Conservation (phyloP, 1,140 invertebrate species). For the Pogonognathellus flavescens region DNA sequence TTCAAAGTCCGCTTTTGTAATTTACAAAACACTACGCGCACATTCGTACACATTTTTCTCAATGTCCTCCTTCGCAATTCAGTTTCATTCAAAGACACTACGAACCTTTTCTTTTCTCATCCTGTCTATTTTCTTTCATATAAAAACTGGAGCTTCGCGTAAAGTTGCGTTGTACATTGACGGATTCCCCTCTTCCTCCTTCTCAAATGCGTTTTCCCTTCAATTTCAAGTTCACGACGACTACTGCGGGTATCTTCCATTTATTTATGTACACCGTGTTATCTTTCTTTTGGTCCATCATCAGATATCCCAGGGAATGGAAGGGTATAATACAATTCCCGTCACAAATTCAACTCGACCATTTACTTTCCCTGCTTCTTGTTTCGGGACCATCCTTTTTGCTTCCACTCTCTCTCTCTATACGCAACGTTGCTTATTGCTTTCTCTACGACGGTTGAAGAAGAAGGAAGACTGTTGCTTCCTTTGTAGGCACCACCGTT, state of each 20-base stretch:
- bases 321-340: slow-evolving; percentile 19
- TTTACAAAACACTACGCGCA: no score
- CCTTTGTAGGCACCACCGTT: neutral
- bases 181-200: slow-evolving; percentile 28
- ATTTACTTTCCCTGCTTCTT: neutral
- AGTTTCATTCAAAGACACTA: neutral
- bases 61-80: no score
- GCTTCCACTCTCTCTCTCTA: neutral
- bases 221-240: slow-evolving; percentile 40
- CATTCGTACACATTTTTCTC: no score
- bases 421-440: slow-evolving; percentile 20
- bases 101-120: neutral
- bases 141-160: neutral
- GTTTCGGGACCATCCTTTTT: slow-evolving; percentile 23
- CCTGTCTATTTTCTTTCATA: slow-evolving; percentile 11
- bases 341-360: neutral
- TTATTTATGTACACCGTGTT: neutral
- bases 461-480: slow-evolving; percentile 42
- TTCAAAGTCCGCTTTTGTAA: no score
- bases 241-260: neutral
- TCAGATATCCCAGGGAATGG: neutral
- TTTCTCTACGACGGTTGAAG: neutral
- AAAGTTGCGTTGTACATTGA: neutral
- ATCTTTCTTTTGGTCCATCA: slow-evolving; percentile 9
- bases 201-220: slow-evolving; percentile 7